Evolutionary conservation across 2,888 invertebrate species (phyloP).

Genomic region (Saturnia pavonia): DNA sequence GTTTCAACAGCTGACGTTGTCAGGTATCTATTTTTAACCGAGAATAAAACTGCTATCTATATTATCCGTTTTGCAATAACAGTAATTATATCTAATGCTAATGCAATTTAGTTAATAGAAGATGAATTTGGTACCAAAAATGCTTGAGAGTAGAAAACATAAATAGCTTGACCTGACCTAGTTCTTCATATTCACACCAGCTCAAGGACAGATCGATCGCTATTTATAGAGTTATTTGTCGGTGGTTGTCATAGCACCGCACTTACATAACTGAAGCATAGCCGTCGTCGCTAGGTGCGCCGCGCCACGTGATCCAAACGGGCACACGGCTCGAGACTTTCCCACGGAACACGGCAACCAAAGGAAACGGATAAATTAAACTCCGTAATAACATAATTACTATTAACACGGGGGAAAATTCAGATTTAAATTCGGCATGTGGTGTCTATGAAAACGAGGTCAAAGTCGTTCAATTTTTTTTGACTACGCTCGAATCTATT

Average conservation of each 20-base stretch:
- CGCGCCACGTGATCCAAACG: constrained; percentile 53
- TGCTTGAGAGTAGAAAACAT: constrained; percentile 46
- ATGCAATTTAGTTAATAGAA: not conserved
- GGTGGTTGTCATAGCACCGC: constrained; percentile 69
- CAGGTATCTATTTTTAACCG: not conserved
- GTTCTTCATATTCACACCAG: constrained; percentile 70
- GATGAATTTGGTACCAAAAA: not conserved
- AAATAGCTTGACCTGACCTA: constrained; percentile 72
- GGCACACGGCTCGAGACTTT: constrained; percentile 49
- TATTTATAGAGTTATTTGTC: constrained; percentile 78
- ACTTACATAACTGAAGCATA: constrained; percentile 72
- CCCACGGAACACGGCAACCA: constrained; percentile 55
- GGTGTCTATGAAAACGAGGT: constrained; percentile 36
- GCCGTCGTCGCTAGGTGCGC: constrained; percentile 60
- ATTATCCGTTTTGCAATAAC: not conserved
- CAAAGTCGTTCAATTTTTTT: constrained; percentile 39
- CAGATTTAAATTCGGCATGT: constrained; percentile 28
- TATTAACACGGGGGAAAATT: constrained; percentile 45
- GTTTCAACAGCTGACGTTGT: constrained; percentile 13
- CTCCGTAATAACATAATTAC: constrained; percentile 58
- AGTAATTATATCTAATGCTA: not conserved
- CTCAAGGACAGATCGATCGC: constrained; percentile 80
- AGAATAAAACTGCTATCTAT: not conserved
- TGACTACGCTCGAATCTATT: constrained; percentile 15
- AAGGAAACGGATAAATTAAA: constrained; percentile 48